Evolutionary conservation across 2,888 invertebrate genomes (phyloP), one percentile per base, ranked within the genome.

Genomic region (Raillietiella orientalis): DNA sequence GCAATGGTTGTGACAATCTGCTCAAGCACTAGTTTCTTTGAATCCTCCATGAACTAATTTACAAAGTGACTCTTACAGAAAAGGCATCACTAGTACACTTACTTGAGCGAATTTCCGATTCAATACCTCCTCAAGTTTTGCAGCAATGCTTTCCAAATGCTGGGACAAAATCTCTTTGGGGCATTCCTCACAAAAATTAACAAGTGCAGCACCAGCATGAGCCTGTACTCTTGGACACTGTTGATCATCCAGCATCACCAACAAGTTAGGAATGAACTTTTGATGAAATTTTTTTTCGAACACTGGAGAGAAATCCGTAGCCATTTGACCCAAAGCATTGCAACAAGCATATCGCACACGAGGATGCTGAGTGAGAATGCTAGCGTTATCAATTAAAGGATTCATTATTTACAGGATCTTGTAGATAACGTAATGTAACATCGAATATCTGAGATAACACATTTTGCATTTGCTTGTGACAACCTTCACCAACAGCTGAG

Each of bases 111-210:
- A 79, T 50, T 90, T 93, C 14, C 69, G 61, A 28, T 66, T 75
- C 21, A 96, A 55, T 34, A 90, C 75, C 2, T 58, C 56, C 50
- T 84, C 79, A 31, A 96, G 56, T 47, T 84, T 84, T 28, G 54
- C 55, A 66, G 93, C 82, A 35, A 96, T 66, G 13, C 63, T 64
- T 38, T 84, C 72, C 32, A 96, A 57, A 45, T 96, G 93, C 33
- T 64, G 66, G 6, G 67, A 67, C 32, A 96, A 54, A 36, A 93
- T 79, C 37, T 64, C 59, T 47, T 93, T 90, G 0, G 93, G 87
- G 46, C 93, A 93, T 47, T 93, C 93, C 53, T 96, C 96, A 41
- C 84, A 82, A 52, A 99, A 99, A 52, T 96, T 99, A 2, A 99
- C 93, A 33, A 96, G 56, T 24, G 96, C 96, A 26, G 96, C 93